Evolutionary conservation across 2,113 vertebrate species (phyloP), one percentile per base, ranked within the genome.

Genomic region (Chauna torquata): DNA sequence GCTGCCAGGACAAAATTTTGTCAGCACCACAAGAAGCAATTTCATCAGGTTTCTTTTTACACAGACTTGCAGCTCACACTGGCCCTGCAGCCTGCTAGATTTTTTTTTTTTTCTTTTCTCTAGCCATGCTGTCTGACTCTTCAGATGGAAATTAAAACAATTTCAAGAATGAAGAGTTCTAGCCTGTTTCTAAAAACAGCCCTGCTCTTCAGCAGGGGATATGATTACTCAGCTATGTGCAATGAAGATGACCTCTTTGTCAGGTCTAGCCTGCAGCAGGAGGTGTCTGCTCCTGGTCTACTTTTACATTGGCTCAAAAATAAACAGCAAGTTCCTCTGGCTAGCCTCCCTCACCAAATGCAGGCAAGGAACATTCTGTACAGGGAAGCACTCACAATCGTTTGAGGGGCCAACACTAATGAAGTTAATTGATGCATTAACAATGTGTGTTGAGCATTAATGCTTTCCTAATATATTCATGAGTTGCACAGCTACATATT

Each of bases 171-270:
- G 97, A 97, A 90, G 93, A 96, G 91, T 93, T 98, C 91, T 92
- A 93, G 69, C 65, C 71, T 88, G n/a, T 94, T 96, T 86, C 97
- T 98, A 98, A 98, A 98, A 97, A 97, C 97, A 98, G 69, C 36
- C 16, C 40, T 4, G 38, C 50, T 97, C 91, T 94, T 96, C 96
- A 94, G 96, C 92, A 96, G 92, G 96, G 94, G 86, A 95, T 94
- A 80, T 19, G 71, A 88, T 95, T 92, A 85, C 94, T 96, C 57
- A 94, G 92, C 94, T 93, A 96, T 94, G 80, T 96, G 95, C 86
- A 98, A 97, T 88, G 96, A 97, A 98, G 97, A 96, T 98, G 97
- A 97, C 97, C 97, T 97, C 98, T 97, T 92, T 97, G 97, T 97
- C 97, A 97, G 96, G 87, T 94, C 96, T 97, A 91, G 95, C 86